Evolutionary conservation across 2,113 vertebrate species (phyloP).

Genomic region (Crocuta crocuta): DNA sequence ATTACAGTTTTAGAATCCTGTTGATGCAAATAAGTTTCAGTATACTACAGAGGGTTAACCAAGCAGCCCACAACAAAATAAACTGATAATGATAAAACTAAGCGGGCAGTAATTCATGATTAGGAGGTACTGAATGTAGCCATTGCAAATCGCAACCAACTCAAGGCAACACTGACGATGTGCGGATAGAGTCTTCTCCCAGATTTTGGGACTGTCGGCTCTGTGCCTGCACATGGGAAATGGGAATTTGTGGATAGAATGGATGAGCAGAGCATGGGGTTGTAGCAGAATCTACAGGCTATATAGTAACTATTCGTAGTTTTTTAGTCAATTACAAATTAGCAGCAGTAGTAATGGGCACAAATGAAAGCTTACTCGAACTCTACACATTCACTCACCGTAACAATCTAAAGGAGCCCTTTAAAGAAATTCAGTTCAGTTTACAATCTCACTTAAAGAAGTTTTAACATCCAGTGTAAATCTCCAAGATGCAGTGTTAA

Average conservation of each 20-base stretch:
- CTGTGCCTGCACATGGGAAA: neutral
- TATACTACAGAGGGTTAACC: conserved; percentile 64
- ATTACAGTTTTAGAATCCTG: conserved; percentile 68
- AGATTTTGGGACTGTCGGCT: neutral
- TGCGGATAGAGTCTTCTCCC: conserved; percentile 4
- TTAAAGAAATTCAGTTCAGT: neutral
- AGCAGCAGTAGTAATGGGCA: neutral
- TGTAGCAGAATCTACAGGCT: neutral
- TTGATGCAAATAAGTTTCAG: conserved; percentile 64
- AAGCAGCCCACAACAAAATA: conserved; percentile 75
- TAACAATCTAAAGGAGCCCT: neutral
- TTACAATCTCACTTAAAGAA: neutral
- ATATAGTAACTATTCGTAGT: neutral
- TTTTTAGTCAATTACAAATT: neutral
- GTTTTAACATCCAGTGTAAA: neutral
- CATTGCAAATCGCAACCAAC: conserved; percentile 22
- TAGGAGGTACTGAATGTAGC: conserved; percentile 59
- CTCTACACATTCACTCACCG: neutral
- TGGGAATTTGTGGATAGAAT: fast-evolving
- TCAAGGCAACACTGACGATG: neutral
- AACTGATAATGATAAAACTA: conserved; percentile 66
- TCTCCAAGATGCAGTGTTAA: neutral
- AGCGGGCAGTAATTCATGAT: conserved; percentile 69
- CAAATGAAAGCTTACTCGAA: conserved; percentile 28
- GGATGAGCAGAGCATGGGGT: neutral